Percentiles rank a stretch among this genome's conserved stretches.
Evolutionary conservation across 1,140 invertebrate species (phyloP).

Genomic region (Cryptotermes secundus): DNA sequence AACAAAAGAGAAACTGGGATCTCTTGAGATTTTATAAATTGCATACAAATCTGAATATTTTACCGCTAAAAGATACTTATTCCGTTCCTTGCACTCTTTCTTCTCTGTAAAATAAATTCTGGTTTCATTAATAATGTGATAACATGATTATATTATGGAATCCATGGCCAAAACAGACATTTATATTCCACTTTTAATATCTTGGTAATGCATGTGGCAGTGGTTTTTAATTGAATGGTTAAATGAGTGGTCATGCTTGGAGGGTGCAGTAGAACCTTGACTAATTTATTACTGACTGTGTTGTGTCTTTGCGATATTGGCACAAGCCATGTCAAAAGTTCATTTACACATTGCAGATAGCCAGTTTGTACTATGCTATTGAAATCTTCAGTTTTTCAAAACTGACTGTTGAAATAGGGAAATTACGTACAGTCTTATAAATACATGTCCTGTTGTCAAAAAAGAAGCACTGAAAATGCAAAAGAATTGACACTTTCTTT

Average conservation of each 20-base stretch:
- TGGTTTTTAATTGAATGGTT: not conserved
- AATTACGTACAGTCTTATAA: too few relatives aligned
- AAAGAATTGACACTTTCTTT: too few relatives aligned
- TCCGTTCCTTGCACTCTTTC: not conserved
- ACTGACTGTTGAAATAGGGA: too few relatives aligned
- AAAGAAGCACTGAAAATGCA: too few relatives aligned
- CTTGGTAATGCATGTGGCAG: conserved; percentile 1
- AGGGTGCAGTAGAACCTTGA: not conserved
- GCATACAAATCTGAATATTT: not conserved
- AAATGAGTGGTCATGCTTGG: not conserved
- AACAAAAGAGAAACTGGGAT: too few relatives aligned
- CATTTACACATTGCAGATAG: too few relatives aligned
- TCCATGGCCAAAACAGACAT: not conserved
- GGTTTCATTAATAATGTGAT: not conserved
- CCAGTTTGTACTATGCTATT: too few relatives aligned
- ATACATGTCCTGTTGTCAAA: too few relatives aligned
- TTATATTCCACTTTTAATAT: not conserved
- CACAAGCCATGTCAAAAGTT: not conserved
- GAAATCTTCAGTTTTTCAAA: too few relatives aligned
- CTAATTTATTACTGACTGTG: not conserved
- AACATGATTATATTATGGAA: not conserved
- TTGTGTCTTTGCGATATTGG: not conserved
- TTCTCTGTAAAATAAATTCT: not conserved
- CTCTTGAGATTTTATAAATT: not conserved
- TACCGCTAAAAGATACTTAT: not conserved